These are phyloP conservation scores for Pithys albifrons DNA, from an alignment of 2,113 vertebrate genomes.

Conservation along the genomic window DNA sequence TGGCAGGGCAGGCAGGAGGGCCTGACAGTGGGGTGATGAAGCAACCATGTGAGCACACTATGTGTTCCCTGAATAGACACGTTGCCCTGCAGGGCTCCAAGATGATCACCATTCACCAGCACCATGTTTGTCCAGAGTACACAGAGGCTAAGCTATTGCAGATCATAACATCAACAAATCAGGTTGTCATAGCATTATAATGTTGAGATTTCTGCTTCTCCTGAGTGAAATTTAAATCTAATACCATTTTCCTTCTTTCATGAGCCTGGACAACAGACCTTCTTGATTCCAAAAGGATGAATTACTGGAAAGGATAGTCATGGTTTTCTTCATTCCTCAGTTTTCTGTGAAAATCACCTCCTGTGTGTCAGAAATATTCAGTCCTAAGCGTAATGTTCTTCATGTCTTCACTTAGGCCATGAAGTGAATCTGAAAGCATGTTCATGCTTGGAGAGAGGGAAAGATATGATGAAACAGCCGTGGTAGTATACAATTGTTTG, in stretches of 20 bases:
- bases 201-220: neutral
- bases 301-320: neutral
- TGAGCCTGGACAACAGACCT: neutral
- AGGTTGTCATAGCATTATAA: neutral
- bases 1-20: neutral
- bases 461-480: neutral
- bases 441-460: neutral
- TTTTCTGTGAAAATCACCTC: neutral
- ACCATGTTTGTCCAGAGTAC: neutral
- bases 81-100: neutral
- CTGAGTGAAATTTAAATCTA: neutral
- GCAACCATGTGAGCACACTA: neutral
- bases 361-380: neutral
- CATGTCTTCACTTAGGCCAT: neutral
- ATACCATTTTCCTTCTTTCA: neutral
- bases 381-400: neutral
- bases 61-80: neutral
- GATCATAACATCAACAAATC: neutral
- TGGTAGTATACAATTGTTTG: slow-evolving; percentile 4
- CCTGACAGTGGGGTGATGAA: rapidly evolving
- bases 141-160: neutral
- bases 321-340: neutral
- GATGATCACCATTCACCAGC: neutral
- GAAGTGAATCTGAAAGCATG: neutral
- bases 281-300: neutral